phyloP scores from a whole-genome alignment of 2,113 vertebrate genomes.

The Sclerurus mexicanus region DNA sequence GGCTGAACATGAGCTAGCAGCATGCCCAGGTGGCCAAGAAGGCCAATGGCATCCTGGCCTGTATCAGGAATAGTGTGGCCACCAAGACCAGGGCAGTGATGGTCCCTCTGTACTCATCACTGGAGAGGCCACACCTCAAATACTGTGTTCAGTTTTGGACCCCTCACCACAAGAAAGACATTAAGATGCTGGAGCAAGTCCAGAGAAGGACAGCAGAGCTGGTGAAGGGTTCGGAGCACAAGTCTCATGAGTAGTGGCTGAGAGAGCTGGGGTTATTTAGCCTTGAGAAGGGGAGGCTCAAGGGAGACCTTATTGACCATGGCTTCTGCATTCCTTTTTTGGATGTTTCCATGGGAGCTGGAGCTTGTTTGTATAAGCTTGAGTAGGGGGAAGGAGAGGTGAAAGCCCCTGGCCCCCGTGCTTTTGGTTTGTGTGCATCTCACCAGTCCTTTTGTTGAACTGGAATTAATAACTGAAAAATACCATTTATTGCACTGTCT shows the following conservation, averaged over 20 bases:
- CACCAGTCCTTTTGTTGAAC: neutral
- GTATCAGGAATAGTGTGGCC: neutral
- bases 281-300: neutral
- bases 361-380: neutral
- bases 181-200: too few species aligned
- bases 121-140: neutral
- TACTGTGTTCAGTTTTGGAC: neutral
- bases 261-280: neutral
- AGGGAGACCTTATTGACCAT: neutral
- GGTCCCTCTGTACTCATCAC: rapidly evolving
- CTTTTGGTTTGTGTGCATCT: neutral
- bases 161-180: neutral
- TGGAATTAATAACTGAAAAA: neutral
- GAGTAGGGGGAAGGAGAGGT: neutral
- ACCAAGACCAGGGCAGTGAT: neutral
- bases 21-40: neutral
- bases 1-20: neutral
- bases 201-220: too few species aligned
- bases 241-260: neutral
- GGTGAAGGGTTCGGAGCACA: neutral
- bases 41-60: neutral
- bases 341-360: neutral
- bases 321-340: neutral
- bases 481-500: neutral
- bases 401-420: neutral